Evolutionary conservation across 2,797 vertebrate genomes (phyloP).

Genomic region (Gila robusta): DNA sequence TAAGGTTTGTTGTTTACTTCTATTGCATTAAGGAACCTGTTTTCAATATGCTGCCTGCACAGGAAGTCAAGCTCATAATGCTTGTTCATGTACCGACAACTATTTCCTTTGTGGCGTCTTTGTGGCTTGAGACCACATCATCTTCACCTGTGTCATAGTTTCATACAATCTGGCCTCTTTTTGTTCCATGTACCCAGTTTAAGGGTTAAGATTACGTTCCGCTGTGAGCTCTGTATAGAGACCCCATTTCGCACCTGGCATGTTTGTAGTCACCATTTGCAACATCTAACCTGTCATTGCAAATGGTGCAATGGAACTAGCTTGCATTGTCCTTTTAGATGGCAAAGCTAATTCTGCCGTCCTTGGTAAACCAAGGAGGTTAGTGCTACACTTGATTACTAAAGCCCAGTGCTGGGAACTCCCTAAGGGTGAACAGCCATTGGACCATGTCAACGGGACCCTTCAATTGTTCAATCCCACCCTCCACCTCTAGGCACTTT

Average conservation of each 20-base stretch:
- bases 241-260: conserved; percentile 50
- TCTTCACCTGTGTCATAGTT: conserved; percentile 61
- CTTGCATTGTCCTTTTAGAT: conserved; percentile 45
- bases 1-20: conserved; percentile 35
- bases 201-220: conserved; percentile 6
- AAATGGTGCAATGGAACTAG: conserved; percentile 20
- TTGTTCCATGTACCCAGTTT: conserved; percentile 6
- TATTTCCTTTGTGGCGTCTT: conserved; percentile 58
- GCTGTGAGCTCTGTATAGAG: background rate
- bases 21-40: conserved; percentile 27
- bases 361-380: conserved; percentile 43
- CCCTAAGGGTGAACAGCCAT: conserved; percentile 37
- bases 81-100: conserved; percentile 49
- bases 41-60: conserved; percentile 54
- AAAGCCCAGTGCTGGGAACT: conserved; percentile 45
- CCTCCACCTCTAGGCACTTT: background rate
- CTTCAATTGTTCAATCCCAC: conserved; percentile 8
- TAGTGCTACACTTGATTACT: conserved; percentile 34
- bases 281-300: conserved; percentile 44
- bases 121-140: conserved; percentile 26
- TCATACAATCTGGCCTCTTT: conserved; percentile 50
- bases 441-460: conserved; percentile 49
- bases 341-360: background rate
- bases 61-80: conserved; percentile 57
- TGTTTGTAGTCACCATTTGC: conserved; percentile 34